Evolutionary conservation across 2,888 invertebrate genomes (phyloP).

Genomic region (Drosophila peninsularis): DNA sequence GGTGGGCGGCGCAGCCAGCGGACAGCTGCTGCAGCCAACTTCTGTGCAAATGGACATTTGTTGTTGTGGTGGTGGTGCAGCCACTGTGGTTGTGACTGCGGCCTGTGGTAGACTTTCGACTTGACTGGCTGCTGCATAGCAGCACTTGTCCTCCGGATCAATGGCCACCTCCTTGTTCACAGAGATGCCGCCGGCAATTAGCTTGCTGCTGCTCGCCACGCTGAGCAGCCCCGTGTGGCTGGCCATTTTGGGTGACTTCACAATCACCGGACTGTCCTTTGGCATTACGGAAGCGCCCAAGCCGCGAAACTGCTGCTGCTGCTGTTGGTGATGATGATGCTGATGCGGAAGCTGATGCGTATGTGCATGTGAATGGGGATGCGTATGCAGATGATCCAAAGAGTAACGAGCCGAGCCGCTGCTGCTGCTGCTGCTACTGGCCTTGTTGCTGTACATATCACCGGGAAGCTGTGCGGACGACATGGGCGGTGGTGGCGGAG

Average conservation of each 20-base stretch:
- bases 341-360: constrained; percentile 52
- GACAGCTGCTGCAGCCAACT: constrained; percentile 74
- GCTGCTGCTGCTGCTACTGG: constrained; percentile 45
- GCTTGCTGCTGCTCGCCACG: constrained; percentile 64
- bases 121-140: constrained; percentile 64
- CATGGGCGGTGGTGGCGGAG: constrained; percentile 44
- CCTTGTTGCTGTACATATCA: constrained; percentile 61
- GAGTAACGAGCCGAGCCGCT: constrained; percentile 55
- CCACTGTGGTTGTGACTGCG: constrained; percentile 25
- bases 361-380: constrained; percentile 47
- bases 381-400: constrained; percentile 59
- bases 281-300: constrained; percentile 83
- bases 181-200: constrained; percentile 72
- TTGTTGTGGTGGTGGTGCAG: constrained; percentile 29
- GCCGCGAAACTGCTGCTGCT: constrained; percentile 78
- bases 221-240: constrained; percentile 71
- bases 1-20: constrained; percentile 55
- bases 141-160: constrained; percentile 83
- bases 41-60: constrained; percentile 74
- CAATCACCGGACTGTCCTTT: constrained; percentile 84
- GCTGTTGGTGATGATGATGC: constrained; percentile 52
- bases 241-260: constrained; percentile 82
- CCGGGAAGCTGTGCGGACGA: constrained; percentile 58
- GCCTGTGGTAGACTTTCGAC: constrained; percentile 57
- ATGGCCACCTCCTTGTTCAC: constrained; percentile 85